These are phyloP conservation scores for Sterrhoptilus dennistouni DNA, from an alignment of 2,113 vertebrate genomes.

Conservation along the genomic window DNA sequence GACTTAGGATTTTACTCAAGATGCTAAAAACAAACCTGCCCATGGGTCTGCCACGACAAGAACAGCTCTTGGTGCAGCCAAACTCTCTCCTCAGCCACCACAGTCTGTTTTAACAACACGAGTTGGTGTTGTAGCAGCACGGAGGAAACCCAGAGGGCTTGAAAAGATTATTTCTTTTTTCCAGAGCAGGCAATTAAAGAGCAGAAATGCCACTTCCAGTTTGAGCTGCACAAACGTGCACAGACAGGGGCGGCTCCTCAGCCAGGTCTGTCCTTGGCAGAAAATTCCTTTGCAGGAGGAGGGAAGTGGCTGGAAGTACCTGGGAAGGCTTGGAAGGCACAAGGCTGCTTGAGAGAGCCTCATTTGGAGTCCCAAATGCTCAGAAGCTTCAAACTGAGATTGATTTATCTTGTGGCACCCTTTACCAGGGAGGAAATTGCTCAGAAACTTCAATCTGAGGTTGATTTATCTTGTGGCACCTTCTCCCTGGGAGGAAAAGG, in stretches of 20 bases:
- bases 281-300: neutral
- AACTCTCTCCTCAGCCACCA: neutral
- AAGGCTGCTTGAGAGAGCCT: neutral
- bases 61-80: neutral
- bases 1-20: neutral
- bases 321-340: neutral
- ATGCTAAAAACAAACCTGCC: neutral
- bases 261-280: neutral
- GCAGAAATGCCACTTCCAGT: neutral
- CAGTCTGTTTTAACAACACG: neutral
- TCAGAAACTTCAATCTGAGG: neutral
- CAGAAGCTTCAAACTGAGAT: neutral
- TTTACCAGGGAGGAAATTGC: no score
- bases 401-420: no score
- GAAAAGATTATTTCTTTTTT: neutral
- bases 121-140: neutral
- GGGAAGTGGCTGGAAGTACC: neutral
- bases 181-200: neutral
- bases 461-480: neutral
- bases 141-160: neutral
- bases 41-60: neutral
- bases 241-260: neutral
- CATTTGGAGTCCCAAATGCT: neutral
- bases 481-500: neutral
- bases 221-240: neutral